Evolutionary conservation across 2,797 vertebrate species (phyloP).

Genomic region (Halcyon leucocephala): DNA sequence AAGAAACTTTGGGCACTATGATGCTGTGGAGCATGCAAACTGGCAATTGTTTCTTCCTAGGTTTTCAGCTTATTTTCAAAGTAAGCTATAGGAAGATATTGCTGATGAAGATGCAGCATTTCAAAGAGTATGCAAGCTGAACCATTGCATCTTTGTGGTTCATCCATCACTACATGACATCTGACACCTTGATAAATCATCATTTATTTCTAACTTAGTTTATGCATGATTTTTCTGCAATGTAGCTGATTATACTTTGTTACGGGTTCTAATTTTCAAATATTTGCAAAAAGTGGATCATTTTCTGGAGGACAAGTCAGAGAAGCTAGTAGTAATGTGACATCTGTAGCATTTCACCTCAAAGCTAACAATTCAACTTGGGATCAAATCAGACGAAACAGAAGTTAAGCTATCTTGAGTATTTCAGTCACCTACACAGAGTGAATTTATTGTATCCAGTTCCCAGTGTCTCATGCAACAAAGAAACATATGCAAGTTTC

Average conservation of each 20-base stretch:
- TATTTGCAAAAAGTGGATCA: background rate
- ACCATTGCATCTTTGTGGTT: constrained; percentile 6
- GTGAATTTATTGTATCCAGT: background rate
- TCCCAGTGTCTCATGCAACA: background rate
- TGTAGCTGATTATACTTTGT: constrained; percentile 4
- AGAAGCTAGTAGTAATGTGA: background rate
- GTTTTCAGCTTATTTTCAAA: background rate
- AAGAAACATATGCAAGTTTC: background rate
- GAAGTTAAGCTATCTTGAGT: background rate
- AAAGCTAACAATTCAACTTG: background rate
- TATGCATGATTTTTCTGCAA: constrained; percentile 27
- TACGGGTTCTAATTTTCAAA: background rate
- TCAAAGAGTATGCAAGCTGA: background rate
- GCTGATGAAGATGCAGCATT: constrained; percentile 31
- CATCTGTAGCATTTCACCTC: background rate
- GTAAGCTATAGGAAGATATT: background rate
- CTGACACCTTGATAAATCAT: constrained; percentile 71
- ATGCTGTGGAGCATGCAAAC: background rate
- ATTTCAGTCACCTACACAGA: background rate
- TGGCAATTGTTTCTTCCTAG: background rate
- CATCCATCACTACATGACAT: constrained; percentile 50
- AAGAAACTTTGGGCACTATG: background rate
- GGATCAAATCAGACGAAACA: background rate
- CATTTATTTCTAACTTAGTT: constrained; percentile 59
- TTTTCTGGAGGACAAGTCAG: background rate